phyloP scores from a whole-genome alignment of 2,797 vertebrate genomes.

The Enteromius treurensis region DNA sequence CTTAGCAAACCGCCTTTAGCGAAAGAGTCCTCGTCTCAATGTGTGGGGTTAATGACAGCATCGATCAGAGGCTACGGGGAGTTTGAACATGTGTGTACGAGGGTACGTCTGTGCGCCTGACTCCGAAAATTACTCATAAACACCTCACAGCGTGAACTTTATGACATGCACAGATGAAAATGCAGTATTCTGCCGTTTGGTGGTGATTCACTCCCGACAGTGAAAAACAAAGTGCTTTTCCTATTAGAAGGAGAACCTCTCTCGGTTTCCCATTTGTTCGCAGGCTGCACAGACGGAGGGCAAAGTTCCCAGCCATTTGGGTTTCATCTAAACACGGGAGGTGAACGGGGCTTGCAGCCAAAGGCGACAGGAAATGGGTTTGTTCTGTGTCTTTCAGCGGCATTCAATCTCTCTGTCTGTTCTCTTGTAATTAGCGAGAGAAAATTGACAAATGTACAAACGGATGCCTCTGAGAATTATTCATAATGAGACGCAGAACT shows the following conservation, averaged over 20 bases:
- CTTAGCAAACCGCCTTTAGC: constrained; percentile 69
- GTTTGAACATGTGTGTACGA: constrained; percentile 34
- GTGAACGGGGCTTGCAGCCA: constrained; percentile 33
- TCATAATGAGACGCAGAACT: constrained; percentile 25
- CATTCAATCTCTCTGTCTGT: constrained; percentile 54
- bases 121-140: constrained; percentile 68
- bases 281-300: constrained; percentile 48
- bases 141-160: constrained; percentile 66
- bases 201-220: constrained; percentile 59
- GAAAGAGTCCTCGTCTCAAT: constrained; percentile 73
- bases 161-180: constrained; percentile 65
- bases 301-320: constrained; percentile 39
- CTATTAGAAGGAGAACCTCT: constrained; percentile 60
- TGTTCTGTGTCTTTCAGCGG: constrained; percentile 25
- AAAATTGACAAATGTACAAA: constrained; percentile 46
- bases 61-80: constrained; percentile 70
- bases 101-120: constrained; percentile 22
- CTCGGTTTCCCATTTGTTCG: constrained; percentile 36
- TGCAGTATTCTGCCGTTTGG: constrained; percentile 63
- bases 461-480: constrained; percentile 25
- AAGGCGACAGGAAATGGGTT: constrained; percentile 30
- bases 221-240: constrained; percentile 62
- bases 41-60: constrained; percentile 75
- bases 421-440: constrained; percentile 49
- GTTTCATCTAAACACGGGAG: constrained; percentile 40